Evolutionary conservation across 2,113 vertebrate species (phyloP).

Genomic region (Pristiophorus japonicus): DNA sequence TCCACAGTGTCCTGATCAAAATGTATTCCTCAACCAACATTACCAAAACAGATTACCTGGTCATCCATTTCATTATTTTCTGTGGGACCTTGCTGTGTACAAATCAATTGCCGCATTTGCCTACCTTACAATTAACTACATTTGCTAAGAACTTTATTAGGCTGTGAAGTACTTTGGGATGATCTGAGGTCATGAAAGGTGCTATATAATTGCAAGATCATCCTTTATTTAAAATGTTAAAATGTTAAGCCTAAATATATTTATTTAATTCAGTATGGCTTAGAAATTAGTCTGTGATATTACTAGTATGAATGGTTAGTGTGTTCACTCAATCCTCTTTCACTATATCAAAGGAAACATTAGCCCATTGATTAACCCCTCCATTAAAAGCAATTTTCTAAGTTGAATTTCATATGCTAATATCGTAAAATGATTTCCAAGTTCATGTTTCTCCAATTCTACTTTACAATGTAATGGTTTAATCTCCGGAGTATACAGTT

Average conservation of each 20-base stretch:
- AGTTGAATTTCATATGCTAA: not conserved
- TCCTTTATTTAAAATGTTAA: not conserved
- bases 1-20: not conserved
- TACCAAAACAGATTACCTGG: not conserved
- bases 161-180: not conserved
- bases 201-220: not conserved
- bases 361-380: not conserved
- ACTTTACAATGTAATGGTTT: not conserved
- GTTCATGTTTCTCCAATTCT: not conserved
- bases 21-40: not conserved
- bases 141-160: not conserved
- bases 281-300: not conserved
- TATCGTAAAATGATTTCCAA: not conserved
- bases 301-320: not conserved
- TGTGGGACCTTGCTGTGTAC: not conserved
- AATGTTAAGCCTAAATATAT: not conserved
- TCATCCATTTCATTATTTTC: not conserved
- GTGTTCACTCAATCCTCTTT: not conserved
- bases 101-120: not conserved
- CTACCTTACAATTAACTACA: not conserved
- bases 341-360: not conserved
- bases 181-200: not conserved
- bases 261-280: not conserved
- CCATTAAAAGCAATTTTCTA: not conserved
- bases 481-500: not conserved